Conservation (phyloP, 2,888 invertebrate genomes). For the Acrocyrtus sp. region DNA sequence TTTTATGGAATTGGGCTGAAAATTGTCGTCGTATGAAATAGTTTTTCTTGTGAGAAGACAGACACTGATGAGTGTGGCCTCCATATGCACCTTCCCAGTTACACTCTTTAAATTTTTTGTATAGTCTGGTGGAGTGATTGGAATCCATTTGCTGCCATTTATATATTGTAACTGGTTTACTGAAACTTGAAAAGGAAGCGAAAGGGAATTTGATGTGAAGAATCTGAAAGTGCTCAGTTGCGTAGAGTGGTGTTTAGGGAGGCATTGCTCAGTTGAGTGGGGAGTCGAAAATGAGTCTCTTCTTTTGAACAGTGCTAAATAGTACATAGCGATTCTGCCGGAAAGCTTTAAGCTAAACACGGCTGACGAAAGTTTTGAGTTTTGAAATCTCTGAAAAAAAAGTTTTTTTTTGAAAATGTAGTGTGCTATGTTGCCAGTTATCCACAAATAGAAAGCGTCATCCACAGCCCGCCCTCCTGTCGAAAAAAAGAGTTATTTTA, state of each 20-base stretch:
- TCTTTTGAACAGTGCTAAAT: slow-evolving; percentile 11
- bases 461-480: too few relatives aligned
- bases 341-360: too few relatives aligned
- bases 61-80: slow-evolving; percentile 38
- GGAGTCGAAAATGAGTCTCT: slow-evolving; percentile 20
- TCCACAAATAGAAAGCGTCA: too few relatives aligned
- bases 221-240: slow-evolving; percentile 28
- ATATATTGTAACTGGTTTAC: slow-evolving; percentile 16
- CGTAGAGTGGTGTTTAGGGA: slow-evolving; percentile 13
- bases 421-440: too few relatives aligned
- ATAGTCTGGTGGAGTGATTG: slow-evolving; percentile 12
- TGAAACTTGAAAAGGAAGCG: slow-evolving; percentile 30
- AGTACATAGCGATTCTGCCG: slow-evolving; percentile 10
- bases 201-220: slow-evolving; percentile 20
- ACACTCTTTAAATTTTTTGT: too few relatives aligned
- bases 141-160: slow-evolving; percentile 9
- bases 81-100: slow-evolving; percentile 8
- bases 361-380: too few relatives aligned
- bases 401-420: too few relatives aligned
- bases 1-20: slow-evolving; percentile 35
- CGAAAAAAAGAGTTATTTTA: too few relatives aligned
- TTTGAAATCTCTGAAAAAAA: too few relatives aligned
- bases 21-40: slow-evolving; percentile 22
- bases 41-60: slow-evolving; percentile 15
- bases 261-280: slow-evolving; percentile 21